Evolutionary conservation across 1,140 invertebrate genomes (phyloP).

Genomic region (Cotesia vestalis): DNA sequence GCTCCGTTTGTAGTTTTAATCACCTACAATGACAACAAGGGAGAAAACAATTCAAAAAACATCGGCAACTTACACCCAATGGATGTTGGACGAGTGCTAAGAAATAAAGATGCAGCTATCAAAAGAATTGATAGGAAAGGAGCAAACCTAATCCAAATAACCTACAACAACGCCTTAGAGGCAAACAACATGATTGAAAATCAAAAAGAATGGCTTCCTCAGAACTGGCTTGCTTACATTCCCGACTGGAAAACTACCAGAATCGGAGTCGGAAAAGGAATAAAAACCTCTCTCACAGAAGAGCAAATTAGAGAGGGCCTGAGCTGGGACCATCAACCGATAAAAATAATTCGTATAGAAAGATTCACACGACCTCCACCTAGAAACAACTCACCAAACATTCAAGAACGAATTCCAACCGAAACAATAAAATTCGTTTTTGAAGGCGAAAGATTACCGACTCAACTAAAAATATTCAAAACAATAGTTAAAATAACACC

Average conservation of each 20-base stretch:
- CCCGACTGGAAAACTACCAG: conserved; percentile 22
- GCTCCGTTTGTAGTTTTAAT: too few relatives aligned
- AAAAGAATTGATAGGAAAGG: conserved; percentile 27
- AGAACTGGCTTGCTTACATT: conserved; percentile 26
- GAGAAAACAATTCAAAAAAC: too few relatives aligned
- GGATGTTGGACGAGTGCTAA: conserved; percentile 19
- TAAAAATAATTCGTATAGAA: conserved; percentile 17
- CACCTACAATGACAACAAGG: too few relatives aligned
- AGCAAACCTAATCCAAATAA: conserved; percentile 11
- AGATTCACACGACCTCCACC: conserved; percentile 22
- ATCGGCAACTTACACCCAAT: too few relatives aligned
- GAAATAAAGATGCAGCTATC: conserved; percentile 17
- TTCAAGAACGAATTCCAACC: background rate
- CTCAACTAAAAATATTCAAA: too few relatives aligned
- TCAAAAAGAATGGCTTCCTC: background rate
- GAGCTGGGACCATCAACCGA: conserved; percentile 17
- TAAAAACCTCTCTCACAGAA: conserved; percentile 22
- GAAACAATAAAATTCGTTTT: conserved; percentile 27
- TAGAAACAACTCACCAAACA: too few relatives aligned
- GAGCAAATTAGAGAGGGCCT: conserved; percentile 25
- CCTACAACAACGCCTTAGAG: background rate
- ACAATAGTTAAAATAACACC: conserved; percentile 23
- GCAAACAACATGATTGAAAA: conserved; percentile 21
- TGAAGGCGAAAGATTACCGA: too few relatives aligned
- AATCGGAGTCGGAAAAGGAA: conserved; percentile 15